Evolutionary conservation across 1,140 invertebrate species (phyloP).

Genomic region (Bombus sibiricus): DNA sequence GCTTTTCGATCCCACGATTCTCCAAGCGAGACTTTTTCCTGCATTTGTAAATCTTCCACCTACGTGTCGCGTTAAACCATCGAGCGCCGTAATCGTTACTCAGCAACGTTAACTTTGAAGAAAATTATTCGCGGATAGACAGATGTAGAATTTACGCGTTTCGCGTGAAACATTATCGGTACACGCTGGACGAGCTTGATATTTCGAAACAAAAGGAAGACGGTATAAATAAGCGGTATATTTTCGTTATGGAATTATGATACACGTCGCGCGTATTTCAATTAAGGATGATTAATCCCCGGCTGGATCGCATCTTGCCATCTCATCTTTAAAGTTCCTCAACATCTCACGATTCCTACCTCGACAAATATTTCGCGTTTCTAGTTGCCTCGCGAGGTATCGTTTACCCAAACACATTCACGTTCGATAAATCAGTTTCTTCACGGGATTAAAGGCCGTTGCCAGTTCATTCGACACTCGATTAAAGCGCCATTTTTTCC

Average conservation of each 20-base stretch:
- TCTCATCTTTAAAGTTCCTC: background rate
- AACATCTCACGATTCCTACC: background rate
- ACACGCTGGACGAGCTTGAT: background rate
- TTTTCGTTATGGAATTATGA: background rate
- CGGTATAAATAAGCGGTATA: constrained; percentile 1
- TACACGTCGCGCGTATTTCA: background rate
- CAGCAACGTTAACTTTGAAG: background rate
- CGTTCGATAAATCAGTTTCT: background rate
- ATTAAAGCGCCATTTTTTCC: background rate
- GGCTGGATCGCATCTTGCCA: background rate
- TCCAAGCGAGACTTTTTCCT: constrained; percentile 43
- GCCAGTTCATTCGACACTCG: background rate
- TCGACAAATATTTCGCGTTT: background rate
- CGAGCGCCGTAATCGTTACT: constrained; percentile 34
- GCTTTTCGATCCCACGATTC: background rate
- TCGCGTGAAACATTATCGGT: constrained; percentile 12
- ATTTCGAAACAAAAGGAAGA: background rate
- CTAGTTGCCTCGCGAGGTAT: background rate
- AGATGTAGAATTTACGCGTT: background rate
- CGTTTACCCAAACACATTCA: background rate
- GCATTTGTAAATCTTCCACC: constrained; percentile 54
- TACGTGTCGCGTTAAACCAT: constrained; percentile 38
- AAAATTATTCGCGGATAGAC: constrained; percentile 36
- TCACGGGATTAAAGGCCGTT: background rate
- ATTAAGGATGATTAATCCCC: background rate